Conservation (phyloP, 2,888 invertebrate genomes). For the Acanthoscelides obtectus region DNA sequence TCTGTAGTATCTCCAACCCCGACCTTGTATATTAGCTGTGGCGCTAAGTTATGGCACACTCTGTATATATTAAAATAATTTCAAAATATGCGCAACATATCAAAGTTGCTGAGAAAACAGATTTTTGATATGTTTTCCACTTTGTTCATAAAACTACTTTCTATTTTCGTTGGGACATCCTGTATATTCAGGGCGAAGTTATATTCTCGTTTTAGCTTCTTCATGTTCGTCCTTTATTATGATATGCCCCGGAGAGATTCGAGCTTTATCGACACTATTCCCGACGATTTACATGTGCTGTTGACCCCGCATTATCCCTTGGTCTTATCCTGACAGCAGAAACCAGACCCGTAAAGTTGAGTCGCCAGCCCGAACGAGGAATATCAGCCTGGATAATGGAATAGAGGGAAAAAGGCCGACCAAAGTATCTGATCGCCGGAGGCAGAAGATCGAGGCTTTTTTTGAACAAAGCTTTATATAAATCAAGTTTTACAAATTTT, state of each 20-base stretch:
- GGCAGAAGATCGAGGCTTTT: no score
- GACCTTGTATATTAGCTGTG: no score
- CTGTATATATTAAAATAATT: no score
- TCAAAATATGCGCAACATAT: no score
- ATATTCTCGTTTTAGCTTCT: neutral
- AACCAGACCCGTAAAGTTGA: neutral
- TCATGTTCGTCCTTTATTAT: neutral
- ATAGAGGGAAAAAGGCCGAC: neutral
- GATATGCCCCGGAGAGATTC: neutral
- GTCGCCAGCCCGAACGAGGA: neutral
- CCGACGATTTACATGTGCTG: neutral
- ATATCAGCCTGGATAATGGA: neutral
- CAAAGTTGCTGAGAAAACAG: no score
- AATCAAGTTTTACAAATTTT: no score
- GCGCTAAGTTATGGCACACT: no score
- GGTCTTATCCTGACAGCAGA: neutral
- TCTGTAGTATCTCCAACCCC: no score
- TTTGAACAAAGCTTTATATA: no score
- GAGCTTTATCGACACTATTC: neutral
- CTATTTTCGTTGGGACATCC: no score
- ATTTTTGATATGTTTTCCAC: no score
- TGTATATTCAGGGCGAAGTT: neutral
- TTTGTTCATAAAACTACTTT: no score
- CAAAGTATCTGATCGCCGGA: neutral
- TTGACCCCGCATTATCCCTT: neutral